Evolutionary conservation across 2,888 invertebrate species (phyloP).

Genomic region (Oxytorus armatus): DNA sequence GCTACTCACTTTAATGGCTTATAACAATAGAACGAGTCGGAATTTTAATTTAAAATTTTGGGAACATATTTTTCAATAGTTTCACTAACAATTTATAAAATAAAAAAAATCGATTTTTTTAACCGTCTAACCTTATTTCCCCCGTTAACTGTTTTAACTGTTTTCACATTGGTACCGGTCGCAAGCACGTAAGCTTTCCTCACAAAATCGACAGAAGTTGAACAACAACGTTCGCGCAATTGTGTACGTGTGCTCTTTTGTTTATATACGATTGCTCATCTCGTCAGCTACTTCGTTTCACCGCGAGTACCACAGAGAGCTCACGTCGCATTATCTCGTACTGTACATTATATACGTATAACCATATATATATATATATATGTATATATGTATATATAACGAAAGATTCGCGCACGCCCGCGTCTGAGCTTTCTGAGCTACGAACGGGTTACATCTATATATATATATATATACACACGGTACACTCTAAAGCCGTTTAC

Average conservation of each 20-base stretch:
- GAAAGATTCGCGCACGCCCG: conserved; percentile 53
- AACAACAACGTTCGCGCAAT: neutral
- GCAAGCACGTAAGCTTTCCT: too few relatives aligned
- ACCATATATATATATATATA: conserved; percentile 27
- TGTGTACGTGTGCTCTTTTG: conserved; percentile 18
- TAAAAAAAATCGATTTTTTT: too few relatives aligned
- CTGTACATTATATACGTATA: neutral
- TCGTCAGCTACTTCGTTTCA: conserved; percentile 46
- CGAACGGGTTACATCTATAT: conserved; percentile 33
- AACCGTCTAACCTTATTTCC: too few relatives aligned
- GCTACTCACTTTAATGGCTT: too few relatives aligned
- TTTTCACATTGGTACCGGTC: neutral
- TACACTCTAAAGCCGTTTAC: conserved; percentile 71
- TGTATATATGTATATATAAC: too few relatives aligned
- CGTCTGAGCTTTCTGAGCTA: conserved; percentile 32
- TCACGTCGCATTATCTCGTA: conserved; percentile 30
- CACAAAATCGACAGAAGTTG: conserved; percentile 29
- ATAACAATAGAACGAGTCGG: too few relatives aligned
- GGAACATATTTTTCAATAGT: too few relatives aligned
- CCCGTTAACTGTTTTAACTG: too few relatives aligned
- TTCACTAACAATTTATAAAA: too few relatives aligned
- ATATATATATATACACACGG: conserved; percentile 42
- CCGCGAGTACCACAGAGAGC: too few relatives aligned
- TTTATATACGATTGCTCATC: conserved; percentile 32
- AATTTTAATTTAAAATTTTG: too few relatives aligned